Conservation (phyloP, 1,140 invertebrate species). For the Heliothis virescens region DNA sequence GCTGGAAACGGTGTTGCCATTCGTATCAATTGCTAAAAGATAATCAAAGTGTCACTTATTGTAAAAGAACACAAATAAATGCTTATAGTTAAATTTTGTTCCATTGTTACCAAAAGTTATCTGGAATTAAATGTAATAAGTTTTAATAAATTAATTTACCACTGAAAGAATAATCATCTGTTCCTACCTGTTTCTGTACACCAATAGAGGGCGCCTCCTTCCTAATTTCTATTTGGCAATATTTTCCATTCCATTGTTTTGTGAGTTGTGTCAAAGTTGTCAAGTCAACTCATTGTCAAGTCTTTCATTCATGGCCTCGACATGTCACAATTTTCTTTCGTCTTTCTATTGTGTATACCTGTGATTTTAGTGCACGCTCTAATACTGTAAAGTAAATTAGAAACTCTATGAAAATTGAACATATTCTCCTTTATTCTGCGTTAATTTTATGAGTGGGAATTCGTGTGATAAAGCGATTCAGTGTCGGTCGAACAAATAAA, state of each 20-base stretch:
- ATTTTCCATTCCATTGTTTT: constrained; percentile 1
- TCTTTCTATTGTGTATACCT: constrained; percentile 54
- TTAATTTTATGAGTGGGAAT: constrained; percentile 8
- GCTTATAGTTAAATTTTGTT: background rate
- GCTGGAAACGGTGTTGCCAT: constrained; percentile 50
- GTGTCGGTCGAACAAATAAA: constrained; percentile 59
- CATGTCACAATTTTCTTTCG: constrained; percentile 47
- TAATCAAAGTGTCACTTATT: background rate
- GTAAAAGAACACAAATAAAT: background rate
- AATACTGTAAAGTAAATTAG: constrained; percentile 48
- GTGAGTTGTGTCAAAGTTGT: constrained; percentile 36
- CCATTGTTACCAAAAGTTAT: background rate
- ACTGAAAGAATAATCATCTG: no score
- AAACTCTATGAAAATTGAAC: constrained; percentile 41
- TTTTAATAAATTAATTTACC: no score
- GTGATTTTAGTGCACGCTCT: constrained; percentile 60
- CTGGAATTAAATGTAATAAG: no score
- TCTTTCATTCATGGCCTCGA: constrained; percentile 51
- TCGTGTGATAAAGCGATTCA: constrained; percentile 28
- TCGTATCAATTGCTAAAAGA: background rate
- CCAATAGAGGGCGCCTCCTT: background rate
- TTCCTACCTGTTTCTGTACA: background rate
- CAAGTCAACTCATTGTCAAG: constrained; percentile 18
- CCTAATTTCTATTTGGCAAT: background rate
- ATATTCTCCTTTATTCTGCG: background rate